Percentiles rank a stretch among this genome's conserved stretches.
Evolutionary conservation across 2,888 invertebrate genomes (phyloP).

Genomic region (Cotesia congregata): DNA sequence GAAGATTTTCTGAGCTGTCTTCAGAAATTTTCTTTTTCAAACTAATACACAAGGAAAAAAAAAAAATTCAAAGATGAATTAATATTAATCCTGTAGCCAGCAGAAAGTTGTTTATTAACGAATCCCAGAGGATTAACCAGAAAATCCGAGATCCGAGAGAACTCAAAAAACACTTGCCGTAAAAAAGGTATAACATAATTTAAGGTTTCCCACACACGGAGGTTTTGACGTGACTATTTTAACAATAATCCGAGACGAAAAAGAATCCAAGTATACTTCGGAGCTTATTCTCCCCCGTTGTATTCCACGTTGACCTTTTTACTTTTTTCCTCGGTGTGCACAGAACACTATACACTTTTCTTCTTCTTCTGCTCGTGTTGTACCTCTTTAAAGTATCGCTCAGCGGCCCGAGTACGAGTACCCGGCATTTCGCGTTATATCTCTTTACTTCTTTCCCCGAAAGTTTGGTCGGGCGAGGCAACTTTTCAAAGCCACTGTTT

Average conservation of each 20-base stretch:
- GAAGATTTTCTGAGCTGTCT: no score
- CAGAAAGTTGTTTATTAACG: background rate
- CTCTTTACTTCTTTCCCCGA: conserved; percentile 25
- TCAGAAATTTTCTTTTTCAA: no score
- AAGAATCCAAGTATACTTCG: background rate
- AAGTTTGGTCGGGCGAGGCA: conserved; percentile 16
- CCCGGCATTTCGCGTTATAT: conserved; percentile 36
- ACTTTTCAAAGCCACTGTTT: conserved; percentile 44
- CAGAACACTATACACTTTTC: background rate
- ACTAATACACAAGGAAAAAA: no score
- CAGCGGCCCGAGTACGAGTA: background rate
- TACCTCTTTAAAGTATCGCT: conserved; percentile 29
- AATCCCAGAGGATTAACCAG: background rate
- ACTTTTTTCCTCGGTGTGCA: background rate
- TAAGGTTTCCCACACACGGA: conserved; percentile 5
- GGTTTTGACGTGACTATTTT: conserved; percentile 21
- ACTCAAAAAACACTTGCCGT: background rate
- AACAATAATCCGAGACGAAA: background rate
- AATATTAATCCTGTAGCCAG: background rate
- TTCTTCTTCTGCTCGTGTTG: conserved; percentile 21
- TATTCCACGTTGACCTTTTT: background rate
- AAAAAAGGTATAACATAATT: background rate
- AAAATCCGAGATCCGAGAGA: background rate
- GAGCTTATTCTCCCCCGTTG: background rate
- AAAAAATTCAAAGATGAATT: background rate